A percentile compares a stretch with the other conserved stretches of the same genome.
Evolutionary conservation across 2,113 vertebrate genomes (phyloP).

Genomic region (Manacus vitellinus): DNA sequence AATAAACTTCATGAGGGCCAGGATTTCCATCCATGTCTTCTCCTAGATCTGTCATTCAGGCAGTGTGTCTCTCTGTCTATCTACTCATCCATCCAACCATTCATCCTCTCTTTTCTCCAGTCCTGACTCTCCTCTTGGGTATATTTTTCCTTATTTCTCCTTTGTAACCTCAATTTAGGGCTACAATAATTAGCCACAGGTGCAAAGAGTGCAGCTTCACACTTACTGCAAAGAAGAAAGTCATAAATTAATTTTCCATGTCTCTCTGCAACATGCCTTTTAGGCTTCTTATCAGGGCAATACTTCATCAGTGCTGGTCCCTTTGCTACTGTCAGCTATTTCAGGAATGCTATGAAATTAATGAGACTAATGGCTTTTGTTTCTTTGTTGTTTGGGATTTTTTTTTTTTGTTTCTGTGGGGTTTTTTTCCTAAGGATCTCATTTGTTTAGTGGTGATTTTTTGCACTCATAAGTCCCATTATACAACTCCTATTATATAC

Average conservation of each 20-base stretch:
- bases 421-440: not conserved
- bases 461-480: not conserved
- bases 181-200: not conserved
- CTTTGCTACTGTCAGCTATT: slow-evolving; percentile 32
- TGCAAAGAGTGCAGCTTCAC: not conserved
- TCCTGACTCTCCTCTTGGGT: not conserved
- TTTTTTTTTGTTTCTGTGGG: not conserved
- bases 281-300: not conserved
- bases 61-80: fast-evolving
- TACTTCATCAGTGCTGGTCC: not conserved
- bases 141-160: not conserved
- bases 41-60: not conserved
- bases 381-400: not conserved
- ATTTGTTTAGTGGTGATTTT: slow-evolving; percentile 32
- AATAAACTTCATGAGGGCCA: not conserved
- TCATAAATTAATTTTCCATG: slow-evolving; percentile 19
- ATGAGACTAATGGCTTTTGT: slow-evolving; percentile 5
- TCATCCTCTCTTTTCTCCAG: not conserved
- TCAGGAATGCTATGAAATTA: slow-evolving; percentile 35
- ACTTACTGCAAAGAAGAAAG: not conserved
- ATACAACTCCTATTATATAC: not conserved
- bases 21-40: not conserved
- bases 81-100: not conserved
- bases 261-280: not conserved
- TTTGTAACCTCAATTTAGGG: not conserved